A percentile compares a stretch with the other conserved stretches of the same genome.
These are phyloP conservation scores for Vidua chalybeata DNA, from an alignment of 2,113 vertebrate genomes.

Conservation along the genomic window DNA sequence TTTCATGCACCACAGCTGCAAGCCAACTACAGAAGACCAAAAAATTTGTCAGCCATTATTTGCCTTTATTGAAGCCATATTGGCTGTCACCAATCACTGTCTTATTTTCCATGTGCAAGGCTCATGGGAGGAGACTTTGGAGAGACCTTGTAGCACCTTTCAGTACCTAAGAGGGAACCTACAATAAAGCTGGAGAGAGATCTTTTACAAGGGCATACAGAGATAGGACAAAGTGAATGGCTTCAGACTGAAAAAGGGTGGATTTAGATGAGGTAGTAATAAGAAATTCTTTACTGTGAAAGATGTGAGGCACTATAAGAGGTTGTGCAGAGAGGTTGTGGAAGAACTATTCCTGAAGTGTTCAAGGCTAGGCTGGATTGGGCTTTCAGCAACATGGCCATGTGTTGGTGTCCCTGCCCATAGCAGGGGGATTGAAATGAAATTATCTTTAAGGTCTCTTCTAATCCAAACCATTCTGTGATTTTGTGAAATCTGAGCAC, in stretches of 20 bases:
- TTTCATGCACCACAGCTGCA: too few relatives aligned
- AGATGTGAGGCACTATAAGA: background rate
- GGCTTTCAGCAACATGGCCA: rapidly evolving
- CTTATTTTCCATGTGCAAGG: background rate
- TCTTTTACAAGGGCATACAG: background rate
- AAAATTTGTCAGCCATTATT: background rate
- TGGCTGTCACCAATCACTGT: background rate
- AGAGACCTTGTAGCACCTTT: background rate
- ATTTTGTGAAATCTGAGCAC: background rate
- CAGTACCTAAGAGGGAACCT: background rate
- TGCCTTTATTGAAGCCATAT: background rate
- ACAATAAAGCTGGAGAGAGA: background rate
- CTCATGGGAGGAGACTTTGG: background rate
- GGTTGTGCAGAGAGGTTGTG: background rate
- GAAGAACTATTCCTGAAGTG: background rate
- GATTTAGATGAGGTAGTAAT: background rate
- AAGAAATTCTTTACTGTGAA: background rate
- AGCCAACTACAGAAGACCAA: background rate
- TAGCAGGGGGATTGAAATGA: background rate
- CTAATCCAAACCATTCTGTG: background rate
- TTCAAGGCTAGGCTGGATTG: background rate
- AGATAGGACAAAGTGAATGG: background rate
- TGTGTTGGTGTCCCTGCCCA: rapidly evolving
- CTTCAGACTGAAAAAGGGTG: background rate
- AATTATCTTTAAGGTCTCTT: background rate